These are phyloP conservation scores for Empis stercorea DNA, from an alignment of 2,888 invertebrate genomes.

Conservation along the genomic window DNA sequence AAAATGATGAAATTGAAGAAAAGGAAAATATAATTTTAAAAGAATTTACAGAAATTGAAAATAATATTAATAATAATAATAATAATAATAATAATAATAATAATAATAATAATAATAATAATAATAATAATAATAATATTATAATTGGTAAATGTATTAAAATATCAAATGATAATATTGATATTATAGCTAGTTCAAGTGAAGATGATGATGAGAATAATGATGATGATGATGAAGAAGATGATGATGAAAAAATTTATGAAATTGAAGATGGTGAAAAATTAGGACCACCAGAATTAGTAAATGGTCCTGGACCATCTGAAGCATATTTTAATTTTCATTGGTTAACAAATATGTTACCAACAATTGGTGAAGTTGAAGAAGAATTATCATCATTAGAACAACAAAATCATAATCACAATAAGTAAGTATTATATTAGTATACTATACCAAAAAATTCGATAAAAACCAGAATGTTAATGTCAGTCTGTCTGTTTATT, in stretches of 20 bases:
- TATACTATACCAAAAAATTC: too few species aligned
- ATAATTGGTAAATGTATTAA: constrained; percentile 30
- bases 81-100: constrained; percentile 15
- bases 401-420: constrained; percentile 15
- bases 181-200: constrained; percentile 21
- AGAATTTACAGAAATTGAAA: not conserved
- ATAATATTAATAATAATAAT: constrained; percentile 2
- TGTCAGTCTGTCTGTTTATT: too few species aligned
- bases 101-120: constrained; percentile 4
- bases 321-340: constrained; percentile 35
- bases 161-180: constrained; percentile 15
- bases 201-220: constrained; percentile 23
- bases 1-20: not conserved
- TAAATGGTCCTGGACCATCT: constrained; percentile 34
- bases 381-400: constrained; percentile 36
- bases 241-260: constrained; percentile 27
- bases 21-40: not conserved
- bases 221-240: constrained; percentile 19
- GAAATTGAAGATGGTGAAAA: constrained; percentile 36
- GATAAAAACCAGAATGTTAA: too few species aligned
- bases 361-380: constrained; percentile 36
- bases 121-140: constrained; percentile 13
- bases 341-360: constrained; percentile 36
- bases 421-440: not conserved
- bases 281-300: constrained; percentile 33